These are phyloP conservation scores for Nasonovia ribisnigri DNA, from an alignment of 2,888 invertebrate species.

Conservation along the genomic window DNA sequence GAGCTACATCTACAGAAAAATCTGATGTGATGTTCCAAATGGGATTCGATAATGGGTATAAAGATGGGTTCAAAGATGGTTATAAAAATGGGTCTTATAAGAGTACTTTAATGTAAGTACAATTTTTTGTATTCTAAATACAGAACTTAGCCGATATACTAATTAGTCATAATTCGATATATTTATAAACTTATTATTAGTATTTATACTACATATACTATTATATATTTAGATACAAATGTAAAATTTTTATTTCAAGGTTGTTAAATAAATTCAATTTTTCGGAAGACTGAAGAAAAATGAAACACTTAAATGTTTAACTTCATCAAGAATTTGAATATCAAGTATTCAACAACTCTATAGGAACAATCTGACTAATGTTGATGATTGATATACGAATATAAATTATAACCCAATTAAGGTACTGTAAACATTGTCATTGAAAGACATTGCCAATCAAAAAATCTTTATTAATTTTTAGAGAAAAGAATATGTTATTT, in stretches of 20 bases:
- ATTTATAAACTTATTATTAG: neutral
- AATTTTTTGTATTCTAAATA: neutral
- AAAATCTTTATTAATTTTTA: neutral
- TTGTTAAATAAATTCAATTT: conserved; percentile 43
- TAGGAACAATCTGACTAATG: neutral
- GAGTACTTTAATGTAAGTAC: conserved; percentile 47
- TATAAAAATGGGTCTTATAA: conserved; percentile 45
- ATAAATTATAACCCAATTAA: neutral
- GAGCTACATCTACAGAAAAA: conserved; percentile 36
- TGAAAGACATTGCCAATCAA: neutral
- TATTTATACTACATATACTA: neutral
- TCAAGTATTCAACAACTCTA: neutral
- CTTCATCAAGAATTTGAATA: neutral
- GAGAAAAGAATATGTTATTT: neutral
- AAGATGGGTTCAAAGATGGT: conserved; percentile 38
- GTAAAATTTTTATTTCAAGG: conserved; percentile 9
- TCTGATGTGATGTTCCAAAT: conserved; percentile 52
- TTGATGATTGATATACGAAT: neutral
- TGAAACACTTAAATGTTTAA: neutral
- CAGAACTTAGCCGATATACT: neutral
- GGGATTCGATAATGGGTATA: conserved; percentile 54
- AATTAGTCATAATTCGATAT: neutral
- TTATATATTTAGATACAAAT: neutral
- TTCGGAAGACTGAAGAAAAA: conserved; percentile 14
- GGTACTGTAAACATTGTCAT: neutral